Percentiles rank a stretch among this genome's conserved stretches.
These are phyloP conservation scores for Heliconius melpomene DNA, from an alignment of 1,140 invertebrate species.

Conservation along the genomic window DNA sequence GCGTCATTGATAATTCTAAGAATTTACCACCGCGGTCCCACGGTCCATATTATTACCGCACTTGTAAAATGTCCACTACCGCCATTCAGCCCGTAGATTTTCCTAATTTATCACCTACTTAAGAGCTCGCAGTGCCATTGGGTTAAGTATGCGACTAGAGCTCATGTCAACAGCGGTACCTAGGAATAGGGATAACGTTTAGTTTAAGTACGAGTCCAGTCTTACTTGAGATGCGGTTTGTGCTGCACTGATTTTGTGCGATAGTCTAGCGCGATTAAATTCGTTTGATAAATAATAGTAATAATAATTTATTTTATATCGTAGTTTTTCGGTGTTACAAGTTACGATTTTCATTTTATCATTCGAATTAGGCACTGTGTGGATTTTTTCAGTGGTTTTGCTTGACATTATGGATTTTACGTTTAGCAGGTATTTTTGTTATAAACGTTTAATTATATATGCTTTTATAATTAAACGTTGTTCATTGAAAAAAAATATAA, in stretches of 20 bases:
- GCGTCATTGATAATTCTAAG: slow-evolving; percentile 7
- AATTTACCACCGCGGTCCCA: slow-evolving; percentile 13
- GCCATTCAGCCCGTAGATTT: background rate
- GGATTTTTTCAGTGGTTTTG: background rate
- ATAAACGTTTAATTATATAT: background rate
- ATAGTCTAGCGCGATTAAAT: background rate
- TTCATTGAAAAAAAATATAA: too few species aligned
- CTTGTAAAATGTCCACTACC: background rate
- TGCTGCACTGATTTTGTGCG: background rate
- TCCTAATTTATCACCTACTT: slow-evolving; percentile 1
- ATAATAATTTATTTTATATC: background rate
- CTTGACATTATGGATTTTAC: background rate
- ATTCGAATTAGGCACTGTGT: background rate
- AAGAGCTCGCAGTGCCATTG: background rate
- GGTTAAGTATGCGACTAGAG: slow-evolving; percentile 2
- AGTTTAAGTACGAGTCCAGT: background rate
- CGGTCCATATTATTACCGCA: slow-evolving; percentile 1
- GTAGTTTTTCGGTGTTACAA: too few species aligned
- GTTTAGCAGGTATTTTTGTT: background rate
- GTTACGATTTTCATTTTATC: too few species aligned
- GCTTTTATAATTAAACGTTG: background rate
- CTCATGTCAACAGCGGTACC: background rate
- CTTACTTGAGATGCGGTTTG: slow-evolving; percentile 19
- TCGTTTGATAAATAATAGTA: background rate
- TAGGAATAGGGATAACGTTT: slow-evolving; percentile 8